Conservation (phyloP, 2,888 invertebrate species). For the Platycheirus rosarum region DNA sequence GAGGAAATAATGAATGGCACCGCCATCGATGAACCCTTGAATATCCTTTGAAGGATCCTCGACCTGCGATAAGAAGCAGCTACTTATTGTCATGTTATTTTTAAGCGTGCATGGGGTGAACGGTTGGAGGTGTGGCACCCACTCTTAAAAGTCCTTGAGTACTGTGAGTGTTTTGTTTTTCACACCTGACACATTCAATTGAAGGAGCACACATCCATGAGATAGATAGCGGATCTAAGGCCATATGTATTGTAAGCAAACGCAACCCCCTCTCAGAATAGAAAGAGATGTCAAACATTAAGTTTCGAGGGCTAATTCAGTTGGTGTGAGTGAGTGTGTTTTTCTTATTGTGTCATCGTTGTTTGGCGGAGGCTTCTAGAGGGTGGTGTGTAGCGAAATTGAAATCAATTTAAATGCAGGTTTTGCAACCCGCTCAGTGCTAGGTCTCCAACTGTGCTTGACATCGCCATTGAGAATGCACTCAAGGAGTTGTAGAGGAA, state of each 20-base stretch:
- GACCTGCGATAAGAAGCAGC: conserved; percentile 32
- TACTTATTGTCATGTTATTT: conserved; percentile 31
- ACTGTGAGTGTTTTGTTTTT: conserved; percentile 69
- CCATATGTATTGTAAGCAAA: conserved; percentile 24
- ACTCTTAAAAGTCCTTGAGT: conserved; percentile 47
- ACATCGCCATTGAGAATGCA: conserved; percentile 70
- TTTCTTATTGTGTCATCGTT: conserved; percentile 21
- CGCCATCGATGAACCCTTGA: conserved; percentile 61
- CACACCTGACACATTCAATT: conserved; percentile 59
- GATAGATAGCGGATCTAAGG: conserved; percentile 51
- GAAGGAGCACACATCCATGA: conserved; percentile 27
- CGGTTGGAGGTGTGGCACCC: conserved; percentile 15
- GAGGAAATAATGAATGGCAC: conserved; percentile 60
- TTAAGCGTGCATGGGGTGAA: conserved; percentile 7
- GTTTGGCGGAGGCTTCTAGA: no score
- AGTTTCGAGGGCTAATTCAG: conserved; percentile 66
- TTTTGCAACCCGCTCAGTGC: conserved; percentile 49
- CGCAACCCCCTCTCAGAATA: background rate
- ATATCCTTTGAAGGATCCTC: conserved; percentile 51
- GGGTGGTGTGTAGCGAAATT: conserved; percentile 75
- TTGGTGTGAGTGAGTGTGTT: conserved; percentile 44
- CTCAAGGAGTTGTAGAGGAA: conserved; percentile 46
- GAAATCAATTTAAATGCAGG: conserved; percentile 76
- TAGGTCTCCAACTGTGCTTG: conserved; percentile 70
- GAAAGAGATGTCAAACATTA: conserved; percentile 69